These are phyloP conservation scores for Oenanthe oenanthe DNA, from an alignment of 2,113 vertebrate species.

Conservation along the genomic window DNA sequence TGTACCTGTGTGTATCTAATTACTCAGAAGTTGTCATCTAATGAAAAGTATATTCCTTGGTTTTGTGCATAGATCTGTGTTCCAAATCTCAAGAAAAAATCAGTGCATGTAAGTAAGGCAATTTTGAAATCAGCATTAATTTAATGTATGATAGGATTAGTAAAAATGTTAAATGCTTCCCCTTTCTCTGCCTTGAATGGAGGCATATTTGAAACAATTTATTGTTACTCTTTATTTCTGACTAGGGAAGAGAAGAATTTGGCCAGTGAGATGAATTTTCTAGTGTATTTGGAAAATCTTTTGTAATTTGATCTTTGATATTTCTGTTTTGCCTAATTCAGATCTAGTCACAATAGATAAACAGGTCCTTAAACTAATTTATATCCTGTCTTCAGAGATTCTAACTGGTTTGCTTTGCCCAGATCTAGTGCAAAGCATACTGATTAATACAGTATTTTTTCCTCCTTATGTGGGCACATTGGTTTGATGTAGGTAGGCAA, in stretches of 20 bases:
- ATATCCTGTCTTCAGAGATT: not conserved
- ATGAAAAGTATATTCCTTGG: not conserved
- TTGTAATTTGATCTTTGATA: not conserved
- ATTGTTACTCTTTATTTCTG: not conserved
- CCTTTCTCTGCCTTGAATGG: not conserved
- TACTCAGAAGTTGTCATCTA: not conserved
- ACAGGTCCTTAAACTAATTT: not conserved
- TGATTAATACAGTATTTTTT: conserved; percentile 59
- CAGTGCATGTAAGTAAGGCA: not conserved
- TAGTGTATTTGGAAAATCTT: not conserved
- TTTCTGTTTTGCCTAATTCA: not conserved
- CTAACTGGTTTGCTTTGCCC: conserved; percentile 3
- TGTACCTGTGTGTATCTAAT: not conserved
- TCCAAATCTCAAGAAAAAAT: not conserved
- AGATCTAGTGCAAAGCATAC: conserved; percentile 39
- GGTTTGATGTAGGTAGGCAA: conserved; percentile 74
- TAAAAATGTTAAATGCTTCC: not conserved
- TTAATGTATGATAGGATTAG: not conserved
- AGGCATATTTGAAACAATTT: not conserved
- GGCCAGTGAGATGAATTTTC: not conserved
- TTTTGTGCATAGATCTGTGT: not conserved
- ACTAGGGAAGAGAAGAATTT: not conserved
- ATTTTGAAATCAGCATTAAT: not conserved
- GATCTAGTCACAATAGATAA: not conserved
- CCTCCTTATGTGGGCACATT: conserved; percentile 68